Evolutionary conservation across 2,888 invertebrate genomes (phyloP).

Genomic region (Aleiodes leptofemur): DNA sequence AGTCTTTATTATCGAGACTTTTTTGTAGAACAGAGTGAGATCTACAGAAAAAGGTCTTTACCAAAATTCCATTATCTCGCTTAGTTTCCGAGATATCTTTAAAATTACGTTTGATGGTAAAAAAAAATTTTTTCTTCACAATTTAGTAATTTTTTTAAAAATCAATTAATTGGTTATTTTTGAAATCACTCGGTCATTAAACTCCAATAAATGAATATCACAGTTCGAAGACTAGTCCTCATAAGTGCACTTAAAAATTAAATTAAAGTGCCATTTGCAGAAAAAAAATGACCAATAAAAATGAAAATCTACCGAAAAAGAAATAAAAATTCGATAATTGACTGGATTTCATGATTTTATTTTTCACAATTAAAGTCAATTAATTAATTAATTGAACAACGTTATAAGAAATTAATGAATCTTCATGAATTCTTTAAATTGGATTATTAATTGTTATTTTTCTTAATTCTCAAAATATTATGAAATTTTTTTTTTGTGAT

Average conservation of each 20-base stretch:
- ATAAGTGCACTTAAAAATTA: constrained; percentile 47
- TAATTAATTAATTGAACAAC: neutral
- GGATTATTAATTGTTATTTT: neutral
- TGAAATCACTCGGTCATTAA: constrained; percentile 18
- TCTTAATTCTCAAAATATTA: neutral
- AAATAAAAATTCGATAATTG: neutral
- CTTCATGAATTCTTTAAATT: too few relatives aligned
- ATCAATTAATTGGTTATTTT: neutral
- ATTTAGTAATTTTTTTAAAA: neutral
- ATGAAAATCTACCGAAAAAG: neutral
- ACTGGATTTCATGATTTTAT: constrained; percentile 1
- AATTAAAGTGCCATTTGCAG: constrained; percentile 45
- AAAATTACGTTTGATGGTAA: too few relatives aligned
- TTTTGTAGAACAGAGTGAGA: too few relatives aligned
- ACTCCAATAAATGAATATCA: neutral
- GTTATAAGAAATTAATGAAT: neutral
- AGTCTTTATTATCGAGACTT: too few relatives aligned
- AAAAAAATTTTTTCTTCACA: neutral
- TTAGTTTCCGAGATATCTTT: too few relatives aligned
- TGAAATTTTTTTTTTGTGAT: constrained; percentile 14
- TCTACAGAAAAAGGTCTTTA: too few relatives aligned
- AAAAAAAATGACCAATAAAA: constrained; percentile 10
- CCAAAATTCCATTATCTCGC: too few relatives aligned
- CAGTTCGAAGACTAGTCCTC: constrained; percentile 45
- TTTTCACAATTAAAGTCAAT: neutral